Conservation (phyloP, 2,113 vertebrate genomes). For the Notothenia rossii region DNA sequence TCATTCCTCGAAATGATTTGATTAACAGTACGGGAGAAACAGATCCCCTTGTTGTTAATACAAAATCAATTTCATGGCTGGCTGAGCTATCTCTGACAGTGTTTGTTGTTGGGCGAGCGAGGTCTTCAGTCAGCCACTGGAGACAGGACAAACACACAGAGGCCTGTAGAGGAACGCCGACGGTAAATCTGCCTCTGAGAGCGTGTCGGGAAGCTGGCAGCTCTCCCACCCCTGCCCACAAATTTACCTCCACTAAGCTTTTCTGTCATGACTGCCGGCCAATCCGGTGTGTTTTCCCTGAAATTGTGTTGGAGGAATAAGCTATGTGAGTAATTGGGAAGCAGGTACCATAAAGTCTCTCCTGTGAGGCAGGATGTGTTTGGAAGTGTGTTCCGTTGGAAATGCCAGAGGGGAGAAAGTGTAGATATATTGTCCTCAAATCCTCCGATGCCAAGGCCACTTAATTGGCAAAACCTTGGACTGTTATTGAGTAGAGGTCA, state of each 20-base stretch:
- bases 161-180: conserved; percentile 30
- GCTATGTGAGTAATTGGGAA: conserved; percentile 67
- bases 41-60: conserved; percentile 94
- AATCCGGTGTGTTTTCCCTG: conserved; percentile 50
- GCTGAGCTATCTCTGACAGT: conserved; percentile 86
- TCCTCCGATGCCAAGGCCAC: conserved; percentile 37
- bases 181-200: conserved; percentile 69
- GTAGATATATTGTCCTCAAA: conserved; percentile 48
- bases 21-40: conserved; percentile 92
- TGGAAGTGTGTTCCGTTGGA: conserved; percentile 50
- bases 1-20: conserved; percentile 95
- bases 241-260: conserved; percentile 68
- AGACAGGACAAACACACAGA: conserved; percentile 67
- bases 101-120: conserved; percentile 82
- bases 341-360: conserved; percentile 61
- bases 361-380: conserved; percentile 62
- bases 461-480: conserved; percentile 58
- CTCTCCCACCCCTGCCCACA: conserved; percentile 58
- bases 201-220: conserved; percentile 62
- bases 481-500: conserved; percentile 53
- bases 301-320: conserved; percentile 69
- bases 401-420: conserved; percentile 44
- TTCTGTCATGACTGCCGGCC: conserved; percentile 61
- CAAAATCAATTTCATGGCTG: conserved; percentile 99
- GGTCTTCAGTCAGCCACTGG: conserved; percentile 76